A percentile compares a stretch with the other conserved stretches of the same genome.
Conservation (phyloP, 2,888 invertebrate genomes). For the Ephialtes manifestator region DNA sequence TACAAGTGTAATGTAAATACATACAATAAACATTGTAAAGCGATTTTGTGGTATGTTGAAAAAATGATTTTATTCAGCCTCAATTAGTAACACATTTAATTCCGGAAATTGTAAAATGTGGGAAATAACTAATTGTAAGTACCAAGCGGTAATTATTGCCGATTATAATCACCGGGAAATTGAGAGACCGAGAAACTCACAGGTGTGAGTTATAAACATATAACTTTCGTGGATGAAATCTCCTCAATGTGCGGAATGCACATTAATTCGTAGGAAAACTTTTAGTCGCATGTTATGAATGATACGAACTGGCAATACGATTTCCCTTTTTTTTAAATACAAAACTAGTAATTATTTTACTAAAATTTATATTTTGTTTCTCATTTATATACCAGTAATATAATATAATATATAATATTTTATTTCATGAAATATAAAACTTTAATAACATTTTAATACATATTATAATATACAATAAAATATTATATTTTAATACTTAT, state of each 20-base stretch:
- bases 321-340: background rate
- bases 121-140: background rate
- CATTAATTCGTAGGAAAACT: background rate
- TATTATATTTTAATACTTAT: too few relatives aligned
- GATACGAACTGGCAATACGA: background rate
- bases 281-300: background rate
- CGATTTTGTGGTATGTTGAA: background rate
- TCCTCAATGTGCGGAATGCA: background rate
- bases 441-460: too few relatives aligned
- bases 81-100: background rate
- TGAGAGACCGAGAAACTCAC: background rate
- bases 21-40: background rate
- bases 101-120: background rate
- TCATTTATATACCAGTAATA: too few relatives aligned
- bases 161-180: background rate
- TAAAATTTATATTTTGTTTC: too few relatives aligned
- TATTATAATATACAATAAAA: too few relatives aligned
- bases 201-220: background rate
- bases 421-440: too few relatives aligned
- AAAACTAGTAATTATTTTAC: background rate
- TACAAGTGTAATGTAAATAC: background rate
- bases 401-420: too few relatives aligned
- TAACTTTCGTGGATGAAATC: background rate
- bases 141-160: background rate
- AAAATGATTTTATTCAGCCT: background rate